Conservation (phyloP, 2,888 invertebrate species). For the Sminthurinus aureus region DNA sequence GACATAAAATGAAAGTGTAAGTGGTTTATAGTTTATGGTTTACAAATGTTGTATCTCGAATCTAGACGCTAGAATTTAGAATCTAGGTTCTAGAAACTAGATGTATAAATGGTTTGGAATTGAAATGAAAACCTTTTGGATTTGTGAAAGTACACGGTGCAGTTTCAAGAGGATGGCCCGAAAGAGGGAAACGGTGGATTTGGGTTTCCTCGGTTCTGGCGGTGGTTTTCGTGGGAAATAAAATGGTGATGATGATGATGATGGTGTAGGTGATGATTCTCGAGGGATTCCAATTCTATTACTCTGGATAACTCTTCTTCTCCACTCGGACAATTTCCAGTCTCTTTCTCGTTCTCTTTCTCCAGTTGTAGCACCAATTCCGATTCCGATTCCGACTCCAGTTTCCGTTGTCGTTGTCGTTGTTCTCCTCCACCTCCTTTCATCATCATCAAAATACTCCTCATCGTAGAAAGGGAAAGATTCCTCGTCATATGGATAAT, state of each 20-base stretch:
- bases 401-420: too few species aligned
- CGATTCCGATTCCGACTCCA: too few species aligned
- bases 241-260: too few species aligned
- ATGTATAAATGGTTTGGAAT: background rate
- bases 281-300: too few species aligned
- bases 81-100: background rate
- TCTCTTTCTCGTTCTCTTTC: background rate
- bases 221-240: too few species aligned
- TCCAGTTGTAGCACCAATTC: background rate
- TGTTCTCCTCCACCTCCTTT: background rate
- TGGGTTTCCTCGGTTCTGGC: background rate
- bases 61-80: too few species aligned
- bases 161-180: background rate
- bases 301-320: too few species aligned
- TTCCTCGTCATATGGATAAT: background rate
- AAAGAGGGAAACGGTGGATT: background rate
- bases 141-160: background rate
- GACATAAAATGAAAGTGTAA: too few species aligned
- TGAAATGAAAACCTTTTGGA: slow-evolving; percentile 10
- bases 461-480: background rate
- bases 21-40: too few species aligned
- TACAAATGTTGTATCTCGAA: too few species aligned
- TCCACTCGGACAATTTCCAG: too few species aligned
- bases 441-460: background rate
- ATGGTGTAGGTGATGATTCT: too few species aligned